Base-by-base conservation (phyloP, 2,888 invertebrate genomes). In the Acrobasis suavella region DNA sequence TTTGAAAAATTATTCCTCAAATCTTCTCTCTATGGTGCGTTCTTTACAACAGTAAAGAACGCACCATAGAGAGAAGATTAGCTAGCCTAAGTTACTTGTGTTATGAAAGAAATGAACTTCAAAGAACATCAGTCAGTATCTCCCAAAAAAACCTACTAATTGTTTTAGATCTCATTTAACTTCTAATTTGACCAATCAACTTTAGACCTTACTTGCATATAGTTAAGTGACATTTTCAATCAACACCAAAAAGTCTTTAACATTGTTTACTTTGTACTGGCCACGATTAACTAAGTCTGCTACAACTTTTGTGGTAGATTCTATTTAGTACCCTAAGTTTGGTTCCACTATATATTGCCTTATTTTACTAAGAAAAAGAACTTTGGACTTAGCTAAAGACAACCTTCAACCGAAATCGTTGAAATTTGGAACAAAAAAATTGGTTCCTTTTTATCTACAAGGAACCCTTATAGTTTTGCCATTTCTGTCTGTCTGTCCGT, bases 191-290 rank as follows among this genome's bases (percentile, higher is more conserved):
- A 12, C 14, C 17, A 14, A 42, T 22, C 14, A 2, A 56, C 17
- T 56, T 42, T 56, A 14, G 17, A 46, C 56, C 42, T 56, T 56
- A 42, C 17, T 12, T 14, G 7, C 42, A 42, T 46, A 56, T 12
- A 14, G 42, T 42, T 42, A 56, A 56, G 56, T 42, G 56, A 56
- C 22, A 42, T 46, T 56, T 56, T 56, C 42, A 42, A 14, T 42
- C 39, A 22, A n/a, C 52, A n/a, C 42, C 6, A 46, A 56, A 56
- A 56, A 46, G 56, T 14, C 15, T 42, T 17, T 12, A 56, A 56
- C 42, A 42, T 42, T 42, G 56, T 56, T 56, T 56, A 56, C 56
- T 56, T 56, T 42, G 56, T 42, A 56, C 56, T 42, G 56, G 56
- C 42, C 38, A 15, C 56, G 56, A 56, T 56, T 56, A 56, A 46